phyloP scores from a whole-genome alignment of 2,113 vertebrate genomes.

The Mirounga angustirostris region DNA sequence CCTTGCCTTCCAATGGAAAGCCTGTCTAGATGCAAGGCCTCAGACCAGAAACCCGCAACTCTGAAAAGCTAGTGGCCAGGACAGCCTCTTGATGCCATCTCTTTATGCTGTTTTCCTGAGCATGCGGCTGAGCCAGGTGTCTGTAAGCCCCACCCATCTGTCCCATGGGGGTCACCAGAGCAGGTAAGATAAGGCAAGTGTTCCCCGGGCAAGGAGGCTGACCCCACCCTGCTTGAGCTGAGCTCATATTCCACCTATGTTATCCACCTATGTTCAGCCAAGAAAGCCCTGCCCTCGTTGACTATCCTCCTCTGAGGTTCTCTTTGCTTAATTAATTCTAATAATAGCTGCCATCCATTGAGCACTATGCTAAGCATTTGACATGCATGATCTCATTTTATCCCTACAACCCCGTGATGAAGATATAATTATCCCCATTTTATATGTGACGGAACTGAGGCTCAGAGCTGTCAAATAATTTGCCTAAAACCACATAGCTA shows the following conservation, averaged over 20 bases:
- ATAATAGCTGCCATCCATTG: constrained; percentile 56
- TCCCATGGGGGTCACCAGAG: not conserved
- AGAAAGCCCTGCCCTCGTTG: constrained; percentile 10
- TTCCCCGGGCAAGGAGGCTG: not conserved
- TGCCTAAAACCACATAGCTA: not conserved
- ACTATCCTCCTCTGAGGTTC: constrained; percentile 48
- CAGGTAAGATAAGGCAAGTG: not conserved
- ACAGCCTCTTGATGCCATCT: not conserved
- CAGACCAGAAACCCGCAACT: not conserved
- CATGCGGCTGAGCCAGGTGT: not conserved
- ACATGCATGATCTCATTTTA: constrained; percentile 66
- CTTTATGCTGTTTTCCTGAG: not conserved
- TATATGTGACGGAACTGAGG: constrained; percentile 37
- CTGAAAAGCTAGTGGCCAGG: not conserved
- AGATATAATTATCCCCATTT: constrained; percentile 71
- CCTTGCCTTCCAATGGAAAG: not conserved
- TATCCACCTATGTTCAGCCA: constrained; percentile 16
- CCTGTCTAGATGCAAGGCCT: not conserved
- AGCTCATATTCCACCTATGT: not conserved
- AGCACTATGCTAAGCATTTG: constrained; percentile 57
- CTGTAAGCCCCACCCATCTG: not conserved
- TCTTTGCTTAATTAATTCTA: constrained; percentile 75
- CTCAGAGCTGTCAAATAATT: constrained; percentile 57
- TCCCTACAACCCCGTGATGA: constrained; percentile 12
- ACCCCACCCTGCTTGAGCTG: not conserved